phyloP scores from a whole-genome alignment of 2,797 vertebrate species.

The Ceyx erithaca region DNA sequence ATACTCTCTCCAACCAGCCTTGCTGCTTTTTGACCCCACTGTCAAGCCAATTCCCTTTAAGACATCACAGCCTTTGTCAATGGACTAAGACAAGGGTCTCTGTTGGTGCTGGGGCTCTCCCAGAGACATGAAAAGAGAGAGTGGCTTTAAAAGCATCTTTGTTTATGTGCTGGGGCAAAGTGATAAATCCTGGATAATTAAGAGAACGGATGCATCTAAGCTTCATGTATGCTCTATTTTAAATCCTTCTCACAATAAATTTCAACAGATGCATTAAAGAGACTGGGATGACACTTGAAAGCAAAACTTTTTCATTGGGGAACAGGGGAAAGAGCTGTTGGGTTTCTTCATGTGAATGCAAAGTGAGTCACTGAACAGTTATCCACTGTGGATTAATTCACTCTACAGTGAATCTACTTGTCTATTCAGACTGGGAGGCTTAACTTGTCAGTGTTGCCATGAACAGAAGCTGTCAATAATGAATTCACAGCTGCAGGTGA shows the following conservation, averaged over 20 bases:
- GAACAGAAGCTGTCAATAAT: slow-evolving; percentile 48
- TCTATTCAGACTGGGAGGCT: slow-evolving; percentile 59
- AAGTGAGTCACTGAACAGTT: slow-evolving; percentile 69
- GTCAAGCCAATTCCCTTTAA: neutral
- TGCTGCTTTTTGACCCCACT: neutral
- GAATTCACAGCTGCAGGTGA: slow-evolving; percentile 70
- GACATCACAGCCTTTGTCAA: neutral
- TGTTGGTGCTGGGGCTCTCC: neutral
- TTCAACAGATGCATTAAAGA: neutral
- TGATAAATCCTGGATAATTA: neutral
- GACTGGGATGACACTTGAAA: neutral
- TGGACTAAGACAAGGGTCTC: neutral
- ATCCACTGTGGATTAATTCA: slow-evolving; percentile 68
- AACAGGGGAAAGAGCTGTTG: neutral
- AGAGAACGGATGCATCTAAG: neutral
- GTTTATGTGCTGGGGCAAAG: neutral
- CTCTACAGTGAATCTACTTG: slow-evolving; percentile 43
- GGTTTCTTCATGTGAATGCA: neutral
- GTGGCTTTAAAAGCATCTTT: neutral
- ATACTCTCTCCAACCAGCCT: neutral
- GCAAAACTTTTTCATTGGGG: neutral
- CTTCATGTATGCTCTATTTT: neutral
- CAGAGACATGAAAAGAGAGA: neutral
- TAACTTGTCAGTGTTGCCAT: slow-evolving; percentile 40
- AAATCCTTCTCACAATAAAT: neutral